A percentile compares a stretch with the other conserved stretches of the same genome.
phyloP scores from a whole-genome alignment of 37 sponge, comb jelly and placozoan genomes.

The Bolinopsis microptera region DNA sequence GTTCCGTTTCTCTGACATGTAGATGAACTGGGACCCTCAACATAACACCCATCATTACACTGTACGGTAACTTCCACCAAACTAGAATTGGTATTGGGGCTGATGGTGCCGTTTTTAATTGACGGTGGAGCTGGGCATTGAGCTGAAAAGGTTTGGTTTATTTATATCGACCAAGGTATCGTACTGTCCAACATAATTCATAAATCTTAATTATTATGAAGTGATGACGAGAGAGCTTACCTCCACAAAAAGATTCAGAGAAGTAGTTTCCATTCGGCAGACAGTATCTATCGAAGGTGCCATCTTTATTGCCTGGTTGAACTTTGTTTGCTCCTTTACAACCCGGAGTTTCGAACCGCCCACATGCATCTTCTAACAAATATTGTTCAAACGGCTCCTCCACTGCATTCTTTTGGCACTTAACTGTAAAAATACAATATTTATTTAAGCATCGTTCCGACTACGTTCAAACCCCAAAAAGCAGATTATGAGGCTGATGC shows the following conservation, averaged over 20 bases:
- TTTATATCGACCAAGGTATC: too few relatives aligned
- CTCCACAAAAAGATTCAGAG: background rate
- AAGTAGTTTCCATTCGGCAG: background rate
- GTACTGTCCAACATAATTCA: background rate
- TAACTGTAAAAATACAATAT: background rate
- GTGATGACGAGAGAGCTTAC: background rate
- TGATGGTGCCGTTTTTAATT: background rate
- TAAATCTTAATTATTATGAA: background rate
- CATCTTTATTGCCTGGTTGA: background rate
- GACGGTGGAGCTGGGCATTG: conserved; percentile 35
- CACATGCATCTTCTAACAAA: background rate
- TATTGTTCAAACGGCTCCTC: background rate
- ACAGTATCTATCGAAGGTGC: background rate
- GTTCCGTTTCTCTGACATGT: conserved; percentile 52
- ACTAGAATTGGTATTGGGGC: background rate
- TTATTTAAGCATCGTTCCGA: too few relatives aligned
- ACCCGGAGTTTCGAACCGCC: background rate
- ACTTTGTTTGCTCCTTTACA: background rate
- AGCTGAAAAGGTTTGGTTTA: background rate
- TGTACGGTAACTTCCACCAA: background rate
- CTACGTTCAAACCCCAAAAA: background rate
- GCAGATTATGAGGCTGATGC: too few relatives aligned
- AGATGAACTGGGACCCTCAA: background rate
- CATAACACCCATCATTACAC: conserved; percentile 3
- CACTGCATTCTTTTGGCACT: background rate